Conservation (phyloP, 23 tunicate genomes). For the Trididemnum nubilum region DNA sequence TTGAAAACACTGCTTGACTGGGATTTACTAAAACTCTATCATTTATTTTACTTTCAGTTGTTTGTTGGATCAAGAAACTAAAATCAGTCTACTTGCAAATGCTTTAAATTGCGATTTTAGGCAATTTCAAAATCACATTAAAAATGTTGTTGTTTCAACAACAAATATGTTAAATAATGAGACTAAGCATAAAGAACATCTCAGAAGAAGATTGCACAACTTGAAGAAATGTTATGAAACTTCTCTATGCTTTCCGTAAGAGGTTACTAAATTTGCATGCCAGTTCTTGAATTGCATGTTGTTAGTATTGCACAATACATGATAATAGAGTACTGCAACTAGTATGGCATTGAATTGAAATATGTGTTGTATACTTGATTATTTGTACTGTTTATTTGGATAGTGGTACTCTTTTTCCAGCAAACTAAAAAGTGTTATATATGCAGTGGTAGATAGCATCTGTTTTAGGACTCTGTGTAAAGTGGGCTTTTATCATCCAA, state of each 20-base stretch:
- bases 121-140: background rate
- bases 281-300: background rate
- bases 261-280: background rate
- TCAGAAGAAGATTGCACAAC: slow-evolving; percentile 37
- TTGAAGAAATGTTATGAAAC: slow-evolving; percentile 16
- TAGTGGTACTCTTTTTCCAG: too few species aligned
- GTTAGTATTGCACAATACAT: background rate
- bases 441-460: too few species aligned
- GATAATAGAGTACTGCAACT: too few species aligned
- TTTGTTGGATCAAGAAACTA: background rate
- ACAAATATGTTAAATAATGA: background rate
- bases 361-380: too few species aligned
- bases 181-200: background rate
- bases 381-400: too few species aligned
- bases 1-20: background rate
- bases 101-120: background rate
- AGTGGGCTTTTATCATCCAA: too few species aligned
- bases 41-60: background rate
- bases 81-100: background rate
- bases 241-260: slow-evolving; percentile 38
- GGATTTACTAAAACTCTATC: background rate
- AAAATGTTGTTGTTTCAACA: background rate
- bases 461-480: too few species aligned
- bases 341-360: too few species aligned
- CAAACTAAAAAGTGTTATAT: too few species aligned